phyloP scores from a whole-genome alignment of 1,140 invertebrate genomes.

The Zaprionus camerounensis region DNA sequence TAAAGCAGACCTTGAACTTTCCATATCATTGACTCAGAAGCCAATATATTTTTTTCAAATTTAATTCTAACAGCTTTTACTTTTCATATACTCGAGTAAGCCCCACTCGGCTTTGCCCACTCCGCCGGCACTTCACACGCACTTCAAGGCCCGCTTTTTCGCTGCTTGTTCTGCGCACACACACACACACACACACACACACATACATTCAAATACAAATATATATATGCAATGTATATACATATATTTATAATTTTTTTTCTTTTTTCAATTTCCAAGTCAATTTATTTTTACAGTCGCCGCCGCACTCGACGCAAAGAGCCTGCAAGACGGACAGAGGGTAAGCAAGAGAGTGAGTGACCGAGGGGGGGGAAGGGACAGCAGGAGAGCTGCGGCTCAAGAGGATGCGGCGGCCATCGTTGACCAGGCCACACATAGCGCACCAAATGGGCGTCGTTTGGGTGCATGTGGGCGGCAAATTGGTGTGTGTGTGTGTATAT shows the following conservation, averaged over 20 bases:
- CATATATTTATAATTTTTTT: slow-evolving; percentile 35
- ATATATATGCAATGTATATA: not conserved
- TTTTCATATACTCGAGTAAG: slow-evolving; percentile 43
- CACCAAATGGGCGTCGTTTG: slow-evolving; percentile 14
- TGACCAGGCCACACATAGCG: slow-evolving; percentile 51
- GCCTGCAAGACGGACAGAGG: not conserved
- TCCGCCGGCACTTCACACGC: slow-evolving; percentile 33
- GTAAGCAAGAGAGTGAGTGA: not conserved
- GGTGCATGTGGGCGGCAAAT: not conserved
- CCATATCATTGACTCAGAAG: slow-evolving; percentile 38
- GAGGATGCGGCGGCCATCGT: slow-evolving; percentile 54
- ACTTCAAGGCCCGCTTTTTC: slow-evolving; percentile 40
- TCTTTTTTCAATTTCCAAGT: slow-evolving; percentile 81
- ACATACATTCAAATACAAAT: not conserved
- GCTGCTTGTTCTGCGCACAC: slow-evolving; percentile 19
- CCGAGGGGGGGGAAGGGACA: not conserved
- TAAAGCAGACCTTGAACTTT: slow-evolving; percentile 39
- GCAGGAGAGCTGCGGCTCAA: slow-evolving; percentile 24
- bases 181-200: slow-evolving; percentile 18
- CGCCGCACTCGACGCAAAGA: slow-evolving; percentile 52
- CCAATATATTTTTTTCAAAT: slow-evolving; percentile 43
- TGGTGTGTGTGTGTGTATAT: slow-evolving; percentile 3
- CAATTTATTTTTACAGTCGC: slow-evolving; percentile 79
- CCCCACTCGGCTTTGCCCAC: slow-evolving; percentile 6
- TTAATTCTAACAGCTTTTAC: slow-evolving; percentile 46